Percentiles rank a stretch among this genome's conserved stretches.
These are phyloP conservation scores for Cinclus cinclus DNA, from an alignment of 2,113 vertebrate species.

Conservation along the genomic window DNA sequence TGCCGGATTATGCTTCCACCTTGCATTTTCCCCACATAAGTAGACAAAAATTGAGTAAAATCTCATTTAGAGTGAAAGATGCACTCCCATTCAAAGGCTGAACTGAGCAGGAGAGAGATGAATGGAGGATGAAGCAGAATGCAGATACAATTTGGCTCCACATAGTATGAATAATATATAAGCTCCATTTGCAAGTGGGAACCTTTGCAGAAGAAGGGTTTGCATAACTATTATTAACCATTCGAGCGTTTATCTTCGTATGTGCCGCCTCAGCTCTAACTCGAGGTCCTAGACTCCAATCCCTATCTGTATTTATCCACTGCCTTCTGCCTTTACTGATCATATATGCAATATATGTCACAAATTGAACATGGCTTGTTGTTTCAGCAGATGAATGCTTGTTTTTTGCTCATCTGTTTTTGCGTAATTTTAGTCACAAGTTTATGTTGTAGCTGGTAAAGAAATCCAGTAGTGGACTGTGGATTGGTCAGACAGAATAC, in stretches of 20 bases:
- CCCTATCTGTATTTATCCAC: neutral
- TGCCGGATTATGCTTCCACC: neutral
- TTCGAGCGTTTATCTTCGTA: neutral
- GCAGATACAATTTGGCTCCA: neutral
- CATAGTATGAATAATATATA: neutral
- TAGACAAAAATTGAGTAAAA: neutral
- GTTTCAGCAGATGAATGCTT: neutral
- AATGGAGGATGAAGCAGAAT: neutral
- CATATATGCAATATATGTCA: neutral
- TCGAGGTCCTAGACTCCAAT: neutral
- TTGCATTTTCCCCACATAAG: neutral
- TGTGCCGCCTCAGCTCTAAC: neutral
- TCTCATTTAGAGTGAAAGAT: neutral
- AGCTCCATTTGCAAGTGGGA: neutral
- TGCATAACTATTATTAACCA: neutral
- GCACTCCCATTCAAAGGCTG: neutral
- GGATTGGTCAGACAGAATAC: conserved; percentile 23
- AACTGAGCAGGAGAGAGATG: neutral
- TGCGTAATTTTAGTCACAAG: neutral
- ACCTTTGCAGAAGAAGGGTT: neutral
- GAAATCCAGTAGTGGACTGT: neutral
- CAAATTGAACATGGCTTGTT: neutral
- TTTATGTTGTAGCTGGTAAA: conserved; percentile 37
- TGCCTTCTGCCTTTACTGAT: neutral
- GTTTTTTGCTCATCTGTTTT: neutral